A percentile compares a stretch with the other conserved stretches of the same genome.
These are phyloP conservation scores for Papilio gigon DNA, from an alignment of 2,888 invertebrate genomes.

Conservation along the genomic window DNA sequence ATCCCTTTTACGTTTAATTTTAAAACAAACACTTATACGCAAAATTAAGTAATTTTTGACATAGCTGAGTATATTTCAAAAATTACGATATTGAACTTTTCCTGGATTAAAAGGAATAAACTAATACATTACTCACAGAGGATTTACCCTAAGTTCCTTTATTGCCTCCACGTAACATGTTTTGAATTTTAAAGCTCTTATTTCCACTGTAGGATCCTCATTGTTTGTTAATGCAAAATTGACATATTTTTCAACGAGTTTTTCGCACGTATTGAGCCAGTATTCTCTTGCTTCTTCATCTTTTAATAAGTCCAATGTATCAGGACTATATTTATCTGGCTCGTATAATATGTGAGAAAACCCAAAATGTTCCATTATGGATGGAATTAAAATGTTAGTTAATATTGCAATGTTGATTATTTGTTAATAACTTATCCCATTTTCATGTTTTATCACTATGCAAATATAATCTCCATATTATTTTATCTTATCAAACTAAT, in stretches of 20 bases:
- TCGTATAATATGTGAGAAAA: slow-evolving; percentile 85
- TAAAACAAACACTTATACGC: no score
- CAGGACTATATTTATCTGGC: slow-evolving; percentile 92
- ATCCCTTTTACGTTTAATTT: no score
- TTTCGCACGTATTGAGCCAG: slow-evolving; percentile 96
- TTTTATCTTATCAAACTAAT: slow-evolving; percentile 67
- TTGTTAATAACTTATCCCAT: slow-evolving; percentile 65
- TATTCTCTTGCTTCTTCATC: slow-evolving; percentile 94
- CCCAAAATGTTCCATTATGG: slow-evolving; percentile 76
- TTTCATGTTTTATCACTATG: slow-evolving; percentile 65
- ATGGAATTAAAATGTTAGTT: slow-evolving; percentile 32
- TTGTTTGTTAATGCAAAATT: slow-evolving; percentile 90
- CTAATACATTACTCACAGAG: slow-evolving; percentile 85
- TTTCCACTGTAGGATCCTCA: slow-evolving; percentile 87
- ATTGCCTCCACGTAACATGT: slow-evolving; percentile 91
- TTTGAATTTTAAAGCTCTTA: slow-evolving; percentile 91
- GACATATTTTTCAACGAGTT: slow-evolving; percentile 92
- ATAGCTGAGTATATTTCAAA: no score
- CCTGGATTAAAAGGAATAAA: slow-evolving; percentile 16
- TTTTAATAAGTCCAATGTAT: slow-evolving; percentile 93
- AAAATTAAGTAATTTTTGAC: no score
- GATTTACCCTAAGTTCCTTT: slow-evolving; percentile 88
- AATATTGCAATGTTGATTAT: slow-evolving; percentile 47
- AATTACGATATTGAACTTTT: no score
- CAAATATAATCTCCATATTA: slow-evolving; percentile 57